Base-by-base conservation (phyloP, 2,113 vertebrate species). In the Willisornis vidua region DNA sequence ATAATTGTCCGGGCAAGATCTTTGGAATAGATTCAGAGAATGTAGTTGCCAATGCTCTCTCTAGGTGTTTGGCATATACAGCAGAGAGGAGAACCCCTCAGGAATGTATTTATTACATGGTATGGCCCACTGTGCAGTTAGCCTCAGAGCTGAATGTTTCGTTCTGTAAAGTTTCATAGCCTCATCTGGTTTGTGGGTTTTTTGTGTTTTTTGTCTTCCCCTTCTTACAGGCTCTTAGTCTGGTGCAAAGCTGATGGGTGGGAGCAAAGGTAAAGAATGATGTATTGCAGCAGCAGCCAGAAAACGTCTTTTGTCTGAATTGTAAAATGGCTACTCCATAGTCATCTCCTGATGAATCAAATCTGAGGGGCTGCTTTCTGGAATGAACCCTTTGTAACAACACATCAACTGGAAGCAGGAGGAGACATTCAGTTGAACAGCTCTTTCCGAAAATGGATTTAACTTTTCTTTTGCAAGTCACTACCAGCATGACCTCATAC, bases 401-500 rank as follows among this genome's bases (percentile, higher is more conserved):
- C 92, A 80, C 94, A 85, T 94, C 96, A 43, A 14, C 97, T 78
- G 96, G 81, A 85, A 97, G 96, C 97, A 97, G 90, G 96, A 97
- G 95, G 96, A 97, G 96, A 97, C 97, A 90, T 97, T 98, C 96
- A 89, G 94, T 68, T 96, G 97, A 97, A 95, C 96, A 96, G 94
- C 96, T 94, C 96, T 94, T 95, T 96, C 97, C 95, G 95, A 97
- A 97, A 97, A 97, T 98, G 98, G 97, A 93, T 96, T 98, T 94
- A 96, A 97, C 96, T 97, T 98, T 96, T 89, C 94, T 96, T 97
- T 98, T 96, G 98, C 98, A 97, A 96, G 98, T 97, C 97, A 62
- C 97, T 92, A 97, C 98, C 97, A 97, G 97, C 97, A 98, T 99
- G 98, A 99, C 98, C 97, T 99, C 98, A 98, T 97, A 97, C 96